Evolutionary conservation across 2,797 vertebrate species (phyloP).

Genomic region (Martes flavigula): DNA sequence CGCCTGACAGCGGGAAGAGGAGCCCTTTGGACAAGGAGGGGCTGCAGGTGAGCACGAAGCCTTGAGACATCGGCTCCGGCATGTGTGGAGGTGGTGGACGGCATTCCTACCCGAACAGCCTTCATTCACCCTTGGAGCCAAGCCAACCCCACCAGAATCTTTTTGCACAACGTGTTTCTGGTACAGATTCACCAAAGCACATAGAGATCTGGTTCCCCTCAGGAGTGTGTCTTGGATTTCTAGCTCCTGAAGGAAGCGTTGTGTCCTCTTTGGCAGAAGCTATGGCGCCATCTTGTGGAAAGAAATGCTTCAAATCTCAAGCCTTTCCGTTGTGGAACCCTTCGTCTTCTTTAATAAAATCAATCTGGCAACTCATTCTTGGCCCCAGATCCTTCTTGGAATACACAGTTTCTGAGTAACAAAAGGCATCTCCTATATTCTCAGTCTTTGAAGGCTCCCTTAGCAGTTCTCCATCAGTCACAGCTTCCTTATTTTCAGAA

Average conservation of each 20-base stretch:
- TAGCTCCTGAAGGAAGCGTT: not conserved
- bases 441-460: not conserved
- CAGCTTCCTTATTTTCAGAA: not conserved
- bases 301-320: not conserved
- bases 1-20: not conserved
- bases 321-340: not conserved
- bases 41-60: not conserved
- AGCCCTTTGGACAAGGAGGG: not conserved
- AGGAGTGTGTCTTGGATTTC: not conserved
- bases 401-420: not conserved
- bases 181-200: not conserved
- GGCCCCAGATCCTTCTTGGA: not conserved
- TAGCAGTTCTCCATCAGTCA: not conserved
- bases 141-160: not conserved
- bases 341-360: not conserved
- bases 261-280: not conserved
- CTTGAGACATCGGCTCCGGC: not conserved
- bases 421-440: not conserved
- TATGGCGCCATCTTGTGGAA: slow-evolving; percentile 72
- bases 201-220: not conserved
- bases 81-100: not conserved
- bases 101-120: not conserved
- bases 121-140: not conserved
- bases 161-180: not conserved
- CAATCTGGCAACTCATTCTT: not conserved